phyloP scores from a whole-genome alignment of 2,797 vertebrate species.

The Morelia viridis region DNA sequence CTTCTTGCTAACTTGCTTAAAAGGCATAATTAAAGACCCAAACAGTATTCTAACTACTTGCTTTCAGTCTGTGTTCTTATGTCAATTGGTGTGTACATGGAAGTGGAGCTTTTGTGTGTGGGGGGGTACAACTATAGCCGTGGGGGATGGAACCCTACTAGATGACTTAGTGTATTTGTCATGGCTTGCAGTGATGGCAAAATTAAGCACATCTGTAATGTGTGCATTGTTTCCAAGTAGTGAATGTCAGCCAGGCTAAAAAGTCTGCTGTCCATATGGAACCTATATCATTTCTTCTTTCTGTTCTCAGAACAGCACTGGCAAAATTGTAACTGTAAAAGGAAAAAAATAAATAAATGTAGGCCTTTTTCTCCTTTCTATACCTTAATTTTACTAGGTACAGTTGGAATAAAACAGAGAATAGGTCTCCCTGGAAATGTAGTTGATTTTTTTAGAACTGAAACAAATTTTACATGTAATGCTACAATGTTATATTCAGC shows the following conservation, averaged over 20 bases:
- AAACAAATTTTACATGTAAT: not conserved
- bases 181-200: not conserved
- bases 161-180: constrained; percentile 34
- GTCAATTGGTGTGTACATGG: constrained; percentile 26
- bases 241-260: constrained; percentile 13
- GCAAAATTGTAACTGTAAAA: not conserved
- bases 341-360: not conserved
- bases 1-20: constrained; percentile 12
- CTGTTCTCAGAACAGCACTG: not conserved
- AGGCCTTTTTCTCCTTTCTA: not conserved
- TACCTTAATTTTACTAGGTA: not conserved
- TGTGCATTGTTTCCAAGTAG: constrained; percentile 1
- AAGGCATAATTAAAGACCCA: constrained; percentile 22
- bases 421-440: not conserved
- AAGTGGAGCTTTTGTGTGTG: constrained; percentile 18
- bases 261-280: not conserved
- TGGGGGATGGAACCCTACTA: constrained; percentile 28
- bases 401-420: constrained; percentile 15
- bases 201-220: constrained; percentile 11
- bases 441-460: not conserved
- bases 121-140: not conserved
- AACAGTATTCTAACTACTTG: constrained; percentile 42
- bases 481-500: constrained; percentile 39
- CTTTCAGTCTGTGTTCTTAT: constrained; percentile 41
- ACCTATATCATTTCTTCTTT: not conserved